Evolutionary conservation across 92 coral and sea anemone species (phyloP), one percentile per base, ranked within the genome.

Genomic region (Virgularia gustaviana): DNA sequence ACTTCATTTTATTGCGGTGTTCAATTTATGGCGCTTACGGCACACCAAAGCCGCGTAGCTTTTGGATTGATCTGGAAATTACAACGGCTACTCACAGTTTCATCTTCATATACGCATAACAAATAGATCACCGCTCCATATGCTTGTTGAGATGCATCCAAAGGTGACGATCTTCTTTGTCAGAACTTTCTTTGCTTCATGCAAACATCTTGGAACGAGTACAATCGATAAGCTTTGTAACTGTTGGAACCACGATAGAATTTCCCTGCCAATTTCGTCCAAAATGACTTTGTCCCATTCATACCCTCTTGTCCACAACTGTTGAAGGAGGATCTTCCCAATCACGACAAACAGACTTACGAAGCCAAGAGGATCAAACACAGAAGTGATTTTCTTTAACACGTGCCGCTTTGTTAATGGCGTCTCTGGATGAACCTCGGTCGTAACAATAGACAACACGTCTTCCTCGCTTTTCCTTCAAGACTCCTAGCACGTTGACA

Each of bases 301-400:
- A 33, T 77, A 78, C n/a, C 87, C 87, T 23, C 79, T 62, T 16
- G 70, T 49, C 81, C 85, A 80, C 42, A 76, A 63, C 59, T 80
- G 79, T 56, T 80, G 89, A 13, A 85, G 83, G 47, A 79, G 37
- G 36, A 80, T 84, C 58, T 79, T 84, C 5, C 85, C 88, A 24
- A 42, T 30, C 11, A 75, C 65, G 42, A 80, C 47, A 59, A 65
- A 78, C 15, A 77, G 76, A 9, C 76, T 57, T 10, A 76, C 53
- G 6, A 81, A 78, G 29, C 86, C 85, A 36, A 79, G 63, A 9
- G 81, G 77, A 39, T 64, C 85, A 44, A 81, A 84, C 33, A 84
- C 72, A 0, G 78, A 79, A 2, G 88, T 78, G 42, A 79, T 42
- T 42, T 74, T 83, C 71, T 52, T 78, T 34, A 83, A 78, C n/a